Conservation (phyloP, 2,888 invertebrate species). For the Caradrina kadenii region DNA sequence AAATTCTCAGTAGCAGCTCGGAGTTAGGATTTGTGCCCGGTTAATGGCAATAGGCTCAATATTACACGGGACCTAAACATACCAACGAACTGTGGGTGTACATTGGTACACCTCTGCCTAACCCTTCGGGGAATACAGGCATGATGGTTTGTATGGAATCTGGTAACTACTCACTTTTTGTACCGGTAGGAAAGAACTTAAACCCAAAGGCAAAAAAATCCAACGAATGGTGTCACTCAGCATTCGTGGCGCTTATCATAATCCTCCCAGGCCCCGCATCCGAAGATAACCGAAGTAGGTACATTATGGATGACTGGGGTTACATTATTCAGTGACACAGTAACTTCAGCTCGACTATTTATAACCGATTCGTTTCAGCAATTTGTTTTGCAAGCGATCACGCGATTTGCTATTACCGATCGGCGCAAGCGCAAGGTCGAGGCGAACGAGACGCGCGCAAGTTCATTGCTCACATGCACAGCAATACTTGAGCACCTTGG, state of each 20-base stretch:
- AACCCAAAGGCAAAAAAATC: slow-evolving; percentile 12
- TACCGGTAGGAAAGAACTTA: not conserved
- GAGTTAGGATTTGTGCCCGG: too few species aligned
- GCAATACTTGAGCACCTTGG: slow-evolving; percentile 58
- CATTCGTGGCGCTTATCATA: slow-evolving; percentile 35
- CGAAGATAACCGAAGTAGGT: slow-evolving; percentile 30
- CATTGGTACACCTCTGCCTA: too few species aligned
- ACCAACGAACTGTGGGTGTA: too few species aligned
- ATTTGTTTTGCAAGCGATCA: slow-evolving; percentile 61
- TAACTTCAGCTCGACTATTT: slow-evolving; percentile 39
- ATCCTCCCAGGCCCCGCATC: slow-evolving; percentile 29
- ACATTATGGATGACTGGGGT: slow-evolving; percentile 10
- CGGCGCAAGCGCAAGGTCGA: slow-evolving; percentile 72
- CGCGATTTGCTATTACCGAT: slow-evolving; percentile 58
- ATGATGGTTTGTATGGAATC: too few species aligned
- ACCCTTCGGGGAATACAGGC: too few species aligned
- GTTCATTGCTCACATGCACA: slow-evolving; percentile 73
- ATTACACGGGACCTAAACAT: too few species aligned
- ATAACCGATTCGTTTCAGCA: slow-evolving; percentile 59
- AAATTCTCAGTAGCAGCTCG: too few species aligned
- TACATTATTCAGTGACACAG: slow-evolving; percentile 46
- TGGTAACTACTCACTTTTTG: not conserved
- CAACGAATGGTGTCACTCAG: slow-evolving; percentile 6
- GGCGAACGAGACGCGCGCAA: slow-evolving; percentile 68
- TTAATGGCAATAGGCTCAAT: too few species aligned